These are phyloP conservation scores for Odocoileus hemionus DNA, from an alignment of 2,113 vertebrate species.

Conservation along the genomic window DNA sequence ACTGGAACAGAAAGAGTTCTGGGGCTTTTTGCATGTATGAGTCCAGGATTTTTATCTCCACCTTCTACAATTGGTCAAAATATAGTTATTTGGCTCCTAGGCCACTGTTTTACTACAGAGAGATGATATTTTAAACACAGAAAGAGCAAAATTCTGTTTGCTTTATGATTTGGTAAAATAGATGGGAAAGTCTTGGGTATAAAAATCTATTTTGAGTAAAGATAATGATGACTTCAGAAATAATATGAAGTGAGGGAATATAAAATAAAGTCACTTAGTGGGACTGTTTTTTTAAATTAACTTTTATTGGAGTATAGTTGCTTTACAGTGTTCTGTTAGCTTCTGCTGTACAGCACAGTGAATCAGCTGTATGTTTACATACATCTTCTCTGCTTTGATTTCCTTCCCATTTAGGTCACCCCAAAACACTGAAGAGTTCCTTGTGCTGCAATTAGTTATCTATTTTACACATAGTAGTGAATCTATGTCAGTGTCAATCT, in stretches of 20 bases:
- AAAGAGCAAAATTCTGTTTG: background rate
- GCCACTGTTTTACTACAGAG: background rate
- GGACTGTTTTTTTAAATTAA: background rate
- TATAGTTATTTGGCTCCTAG: background rate
- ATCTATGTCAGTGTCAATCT: background rate
- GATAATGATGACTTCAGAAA: background rate
- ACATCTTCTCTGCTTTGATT: background rate
- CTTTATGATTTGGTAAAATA: background rate
- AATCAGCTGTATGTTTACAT: background rate
- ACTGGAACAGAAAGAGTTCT: background rate
- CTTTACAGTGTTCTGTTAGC: background rate
- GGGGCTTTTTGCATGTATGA: background rate
- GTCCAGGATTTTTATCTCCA: background rate
- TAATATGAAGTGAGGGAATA: background rate
- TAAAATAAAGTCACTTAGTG: background rate
- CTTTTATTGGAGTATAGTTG: background rate
- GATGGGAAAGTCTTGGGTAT: background rate
- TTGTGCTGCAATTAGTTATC: no score
- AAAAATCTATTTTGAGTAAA: constrained; percentile 9
- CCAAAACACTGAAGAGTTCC: background rate
- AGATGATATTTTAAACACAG: background rate
- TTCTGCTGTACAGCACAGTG: background rate
- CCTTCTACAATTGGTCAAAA: background rate
- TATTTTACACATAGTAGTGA: background rate
- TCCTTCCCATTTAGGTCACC: background rate